Conservation (phyloP, 2,888 invertebrate genomes). For the Agonum fuliginosum region DNA sequence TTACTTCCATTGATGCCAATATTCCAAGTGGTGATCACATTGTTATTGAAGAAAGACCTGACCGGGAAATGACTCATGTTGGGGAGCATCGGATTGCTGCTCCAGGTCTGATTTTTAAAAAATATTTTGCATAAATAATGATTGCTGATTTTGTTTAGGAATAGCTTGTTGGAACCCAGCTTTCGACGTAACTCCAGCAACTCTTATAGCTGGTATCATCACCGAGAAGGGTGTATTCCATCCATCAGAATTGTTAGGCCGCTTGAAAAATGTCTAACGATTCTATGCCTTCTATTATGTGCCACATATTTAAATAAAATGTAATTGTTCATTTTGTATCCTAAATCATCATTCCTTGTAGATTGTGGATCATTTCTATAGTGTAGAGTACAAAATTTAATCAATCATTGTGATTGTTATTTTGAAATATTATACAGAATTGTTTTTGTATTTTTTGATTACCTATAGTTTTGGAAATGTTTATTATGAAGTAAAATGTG, state of each 20-base stretch:
- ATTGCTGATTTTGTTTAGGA: slow-evolving; percentile 74
- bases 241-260: slow-evolving; percentile 74
- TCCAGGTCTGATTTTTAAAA: slow-evolving; percentile 78
- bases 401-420: slow-evolving; percentile 41
- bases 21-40: slow-evolving; percentile 89
- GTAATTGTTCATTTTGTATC: slow-evolving; percentile 36
- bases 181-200: slow-evolving; percentile 97
- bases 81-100: slow-evolving; percentile 92
- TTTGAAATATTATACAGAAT: slow-evolving; percentile 22
- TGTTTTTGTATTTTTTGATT: slow-evolving; percentile 39
- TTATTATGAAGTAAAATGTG: slow-evolving; percentile 19
- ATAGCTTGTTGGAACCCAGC: slow-evolving; percentile 98
- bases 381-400: slow-evolving; percentile 37
- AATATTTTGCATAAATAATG: background rate
- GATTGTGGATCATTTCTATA: slow-evolving; percentile 53
- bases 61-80: slow-evolving; percentile 92
- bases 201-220: slow-evolving; percentile 93
- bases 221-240: slow-evolving; percentile 93
- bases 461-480: slow-evolving; percentile 12
- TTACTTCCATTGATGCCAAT: slow-evolving; percentile 90
- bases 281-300: slow-evolving; percentile 18
- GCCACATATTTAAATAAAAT: slow-evolving; percentile 40
- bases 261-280: slow-evolving; percentile 49
- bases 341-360: slow-evolving; percentile 54
- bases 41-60: slow-evolving; percentile 94